A percentile compares a stretch with the other conserved stretches of the same genome.
Evolutionary conservation across 1,140 invertebrate genomes (phyloP).

Genomic region (Brachionus rotundiformis): DNA sequence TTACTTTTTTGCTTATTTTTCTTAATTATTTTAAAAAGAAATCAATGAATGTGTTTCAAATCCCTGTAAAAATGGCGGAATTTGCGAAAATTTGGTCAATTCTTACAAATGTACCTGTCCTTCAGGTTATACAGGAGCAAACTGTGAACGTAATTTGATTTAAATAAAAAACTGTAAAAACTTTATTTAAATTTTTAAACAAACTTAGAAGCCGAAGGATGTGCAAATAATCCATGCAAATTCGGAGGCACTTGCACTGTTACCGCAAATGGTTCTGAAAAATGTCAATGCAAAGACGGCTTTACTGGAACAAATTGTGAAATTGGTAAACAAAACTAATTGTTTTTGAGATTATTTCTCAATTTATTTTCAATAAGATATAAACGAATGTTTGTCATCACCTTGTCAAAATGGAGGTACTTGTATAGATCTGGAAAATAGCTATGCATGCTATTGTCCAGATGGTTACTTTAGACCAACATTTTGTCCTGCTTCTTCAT

Average conservation of each 20-base stretch:
- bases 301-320: constrained; percentile 52
- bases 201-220: background rate
- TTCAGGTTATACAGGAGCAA: constrained; percentile 16
- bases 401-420: constrained; percentile 52
- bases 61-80: constrained; percentile 63
- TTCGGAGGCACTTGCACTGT: constrained; percentile 46
- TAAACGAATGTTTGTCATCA: constrained; percentile 48
- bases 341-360: too few species aligned
- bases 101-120: constrained; percentile 52
- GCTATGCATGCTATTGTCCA: constrained; percentile 67
- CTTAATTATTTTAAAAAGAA: constrained; percentile 2
- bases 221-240: constrained; percentile 45
- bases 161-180: background rate
- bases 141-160: constrained; percentile 44
- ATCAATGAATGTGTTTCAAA: constrained; percentile 67
- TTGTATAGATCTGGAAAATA: constrained; percentile 50
- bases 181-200: background rate
- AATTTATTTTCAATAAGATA: constrained; percentile 3
- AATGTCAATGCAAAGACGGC: constrained; percentile 49
- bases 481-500: constrained; percentile 59
- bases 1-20: background rate
- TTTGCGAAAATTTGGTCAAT: constrained; percentile 54
- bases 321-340: constrained; percentile 16
- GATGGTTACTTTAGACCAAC: constrained; percentile 67
- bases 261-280: background rate